Evolutionary conservation across 2,113 vertebrate genomes (phyloP), one percentile per base, ranked within the genome.

Genomic region (Xiphorhynchus elegans): DNA sequence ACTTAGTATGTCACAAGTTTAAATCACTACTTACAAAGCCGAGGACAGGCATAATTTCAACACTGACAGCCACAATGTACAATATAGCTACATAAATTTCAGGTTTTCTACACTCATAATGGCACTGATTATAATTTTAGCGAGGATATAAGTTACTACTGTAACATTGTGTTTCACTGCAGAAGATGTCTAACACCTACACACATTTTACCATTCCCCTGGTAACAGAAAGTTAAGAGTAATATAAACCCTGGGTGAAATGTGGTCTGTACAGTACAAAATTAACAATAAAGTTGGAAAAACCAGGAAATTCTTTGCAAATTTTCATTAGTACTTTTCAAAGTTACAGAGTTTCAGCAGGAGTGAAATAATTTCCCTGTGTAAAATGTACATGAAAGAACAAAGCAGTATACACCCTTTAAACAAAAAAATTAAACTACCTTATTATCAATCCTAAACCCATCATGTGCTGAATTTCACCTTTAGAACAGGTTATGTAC

Each of bases 1-100:
- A 72, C 7, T 76, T 86, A 56, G 62, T 70, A 86, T 21, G 8
- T 25, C 31, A 44, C 29, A 44, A 88, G 15, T 40, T 80, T 70
- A 95, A 95, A 89, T 64, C 40, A 90, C n/a, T 69, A 50, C 55
- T 97, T 59, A 82, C 55, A 76, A 69, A 96, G 19, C 72, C 17
- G 44, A 73, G 37, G 20, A 90, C 14, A 42, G 89, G 33, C 28
- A 92, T 47, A 20, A 74, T 42, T 94, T 92, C 72, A 88, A 55
- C 46, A 28, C 11, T 95, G 68, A 86, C 50, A 83, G 66, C 21
- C 50, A 76, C 33, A 33, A 83, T 58, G 44, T 55, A 79, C n/a
- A 76, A 69, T 39, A 84, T 1, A 82, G 68, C 26, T 52, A 91
- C 42, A 79, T 24, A 93, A 76, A 95, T 94, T 75, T 90, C 74